Base-by-base conservation (phyloP, 2,113 vertebrate species). In the Isichthys henryi region DNA sequence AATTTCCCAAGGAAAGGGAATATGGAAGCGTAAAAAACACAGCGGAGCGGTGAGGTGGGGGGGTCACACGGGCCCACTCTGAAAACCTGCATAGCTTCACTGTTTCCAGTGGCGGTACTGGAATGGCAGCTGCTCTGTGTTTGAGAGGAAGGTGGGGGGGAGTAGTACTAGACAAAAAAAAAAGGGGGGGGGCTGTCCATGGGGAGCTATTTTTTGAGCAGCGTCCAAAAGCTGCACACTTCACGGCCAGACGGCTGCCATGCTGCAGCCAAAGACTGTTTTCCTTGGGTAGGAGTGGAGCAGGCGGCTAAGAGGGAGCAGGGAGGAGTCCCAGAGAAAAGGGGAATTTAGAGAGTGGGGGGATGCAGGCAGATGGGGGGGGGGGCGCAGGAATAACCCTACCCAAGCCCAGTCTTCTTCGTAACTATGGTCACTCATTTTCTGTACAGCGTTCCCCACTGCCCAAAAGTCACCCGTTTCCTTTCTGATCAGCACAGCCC, bases 31-130 rank as follows among this genome's bases (percentile, higher is more conserved):
- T 10, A 5, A 80, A 43, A 27, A 21, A 11, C 5, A 31, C 35
- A n/a, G 50, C 39, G 39, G 52, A 17, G 86, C 27, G 10, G 31
- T 35, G 1, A 2, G n/a, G 1, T 0, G 3, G 2, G 6, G 35
- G 89, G 85, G n/a, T 86, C 50, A 87, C 58, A 88, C 53, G 27
- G 19, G n/a, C 27, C 43, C 27, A 80, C 87, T 89, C 70, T 53
- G 48, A 27, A 89, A 85, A 87, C 45, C 66, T 86, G 83, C 49
- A 49, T 66, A 84, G 49, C 49, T 83, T 90, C 66, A 70, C 70
- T 87, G 84, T 66, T 90, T 43, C 49, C 56, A 45, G 83, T 39
- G 39, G 56, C 46, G 80, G 15, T 45, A 21, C 46, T 48, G 50
- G 39, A 45, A 56, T 82, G 48, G 49, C 49, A 53, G 70, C 48